Base-by-base conservation (phyloP, 2,888 invertebrate species). In the Phortica magna region DNA sequence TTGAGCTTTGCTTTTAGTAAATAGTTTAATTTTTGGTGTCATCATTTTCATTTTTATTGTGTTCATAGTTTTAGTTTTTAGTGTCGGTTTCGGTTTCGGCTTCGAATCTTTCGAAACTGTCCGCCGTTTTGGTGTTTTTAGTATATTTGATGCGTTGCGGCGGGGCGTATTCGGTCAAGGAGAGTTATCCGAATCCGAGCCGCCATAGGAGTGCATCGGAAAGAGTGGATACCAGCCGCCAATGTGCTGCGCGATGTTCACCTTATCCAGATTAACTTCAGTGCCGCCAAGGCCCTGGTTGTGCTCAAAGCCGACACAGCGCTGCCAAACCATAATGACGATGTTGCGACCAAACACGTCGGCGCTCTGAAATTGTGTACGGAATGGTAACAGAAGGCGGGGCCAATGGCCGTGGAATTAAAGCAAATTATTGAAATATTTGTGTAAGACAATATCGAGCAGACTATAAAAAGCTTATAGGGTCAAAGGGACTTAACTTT, bases 221-320 rank as follows among this genome's bases (percentile, higher is more conserved):
- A 97, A 97, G 82, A 98, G 93, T 79, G 97, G 96, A 93, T 98
- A 98, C 98, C 98, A 98, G 81, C 97, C 96, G 87, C 95, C 95
- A 65, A 96, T 96, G 84, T 96, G 94, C 90, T 96, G 95, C 42
- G 96, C 95, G 80, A 97, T 93, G 84, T 91, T 91, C 77, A 98
- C 93, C 87, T 95, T 94, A 91, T 97, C 97, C 81, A 98, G 93
- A 81, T 95, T 95, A 81, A 98, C 95, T 92, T 98, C 97, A 0
- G 95, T 96, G 67, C 97, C 97, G 12, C 98, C 98, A 61, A 98
- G 93, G 5, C 94, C 94, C 84, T 93, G 93, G 90, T 97, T 97
- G 91, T 97, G 97, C 89, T 97, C 96, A 91, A 97, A 97, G 3
- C 96, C 96, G 78, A 96, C 95, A 90, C 96, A 96, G 78, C 96